Conservation (phyloP, 2,797 vertebrate genomes). For the Gorsachius magnificus region DNA sequence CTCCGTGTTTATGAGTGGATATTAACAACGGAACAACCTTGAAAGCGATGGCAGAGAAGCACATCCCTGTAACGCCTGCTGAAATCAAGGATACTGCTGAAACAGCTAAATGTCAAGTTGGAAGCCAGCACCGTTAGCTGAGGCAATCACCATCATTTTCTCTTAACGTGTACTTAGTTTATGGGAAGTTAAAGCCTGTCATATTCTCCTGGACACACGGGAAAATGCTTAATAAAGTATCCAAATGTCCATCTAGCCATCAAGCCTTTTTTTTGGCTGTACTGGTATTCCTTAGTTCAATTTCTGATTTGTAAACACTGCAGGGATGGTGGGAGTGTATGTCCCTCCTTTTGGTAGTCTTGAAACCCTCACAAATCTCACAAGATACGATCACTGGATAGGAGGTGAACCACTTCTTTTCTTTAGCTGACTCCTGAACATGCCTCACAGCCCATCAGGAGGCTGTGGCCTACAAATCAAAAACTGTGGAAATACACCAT, state of each 20-base stretch:
- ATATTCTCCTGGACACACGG: neutral
- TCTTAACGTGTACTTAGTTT: neutral
- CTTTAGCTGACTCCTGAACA: neutral
- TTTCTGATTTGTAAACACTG: neutral
- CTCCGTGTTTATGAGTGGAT: neutral
- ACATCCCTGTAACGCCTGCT: accelerated
- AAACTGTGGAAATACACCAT: neutral
- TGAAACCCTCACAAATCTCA: neutral
- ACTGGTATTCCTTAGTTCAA: neutral
- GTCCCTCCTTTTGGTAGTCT: neutral
- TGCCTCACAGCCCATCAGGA: neutral
- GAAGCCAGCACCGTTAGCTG: neutral
- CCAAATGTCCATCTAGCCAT: neutral
- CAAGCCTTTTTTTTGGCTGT: neutral
- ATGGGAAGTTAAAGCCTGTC: neutral
- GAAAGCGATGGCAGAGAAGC: neutral
- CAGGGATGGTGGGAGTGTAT: accelerated
- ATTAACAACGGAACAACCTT: neutral
- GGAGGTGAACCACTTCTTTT: neutral
- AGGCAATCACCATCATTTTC: neutral
- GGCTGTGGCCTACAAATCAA: accelerated
- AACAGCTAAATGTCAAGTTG: neutral
- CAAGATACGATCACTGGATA: neutral
- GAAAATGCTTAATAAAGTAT: neutral
- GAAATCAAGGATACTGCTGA: neutral